Evolutionary conservation across 2,888 invertebrate species (phyloP).

Genomic region (Cerastis leucographa): DNA sequence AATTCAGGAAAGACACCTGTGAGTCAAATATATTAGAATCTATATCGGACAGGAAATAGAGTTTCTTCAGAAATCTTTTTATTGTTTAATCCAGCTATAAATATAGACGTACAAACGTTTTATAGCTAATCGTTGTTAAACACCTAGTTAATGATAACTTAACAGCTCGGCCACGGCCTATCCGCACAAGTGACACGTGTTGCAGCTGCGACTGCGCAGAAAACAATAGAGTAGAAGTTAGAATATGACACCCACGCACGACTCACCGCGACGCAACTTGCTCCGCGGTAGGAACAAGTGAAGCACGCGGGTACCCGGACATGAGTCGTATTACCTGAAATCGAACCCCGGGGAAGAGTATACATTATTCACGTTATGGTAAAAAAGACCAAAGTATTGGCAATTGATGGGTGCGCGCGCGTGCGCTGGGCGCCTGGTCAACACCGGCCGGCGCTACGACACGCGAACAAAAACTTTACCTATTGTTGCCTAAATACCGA

Average conservation of each 20-base stretch:
- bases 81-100: not conserved
- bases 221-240: not conserved
- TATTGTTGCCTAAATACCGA: slow-evolving; percentile 76
- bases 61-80: not conserved
- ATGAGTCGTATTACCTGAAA: not conserved
- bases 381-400: slow-evolving; percentile 24
- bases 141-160: not conserved
- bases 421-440: slow-evolving; percentile 61
- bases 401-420: slow-evolving; percentile 56
- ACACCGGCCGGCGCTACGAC: slow-evolving; percentile 69
- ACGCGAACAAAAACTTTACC: slow-evolving; percentile 69
- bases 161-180: not conserved
- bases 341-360: not conserved
- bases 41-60: not conserved
- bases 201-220: not conserved
- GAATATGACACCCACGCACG: not conserved
- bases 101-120: not conserved
- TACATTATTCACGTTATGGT: not conserved
- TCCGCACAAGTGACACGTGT: not conserved
- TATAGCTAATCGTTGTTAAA: not conserved
- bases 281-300: not conserved
- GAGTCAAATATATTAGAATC: not conserved
- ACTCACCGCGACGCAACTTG: not conserved
- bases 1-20: not conserved
- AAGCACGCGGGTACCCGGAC: not conserved